phyloP scores from a whole-genome alignment of 2,797 vertebrate species.

The Amblyopsis hoosieri region DNA sequence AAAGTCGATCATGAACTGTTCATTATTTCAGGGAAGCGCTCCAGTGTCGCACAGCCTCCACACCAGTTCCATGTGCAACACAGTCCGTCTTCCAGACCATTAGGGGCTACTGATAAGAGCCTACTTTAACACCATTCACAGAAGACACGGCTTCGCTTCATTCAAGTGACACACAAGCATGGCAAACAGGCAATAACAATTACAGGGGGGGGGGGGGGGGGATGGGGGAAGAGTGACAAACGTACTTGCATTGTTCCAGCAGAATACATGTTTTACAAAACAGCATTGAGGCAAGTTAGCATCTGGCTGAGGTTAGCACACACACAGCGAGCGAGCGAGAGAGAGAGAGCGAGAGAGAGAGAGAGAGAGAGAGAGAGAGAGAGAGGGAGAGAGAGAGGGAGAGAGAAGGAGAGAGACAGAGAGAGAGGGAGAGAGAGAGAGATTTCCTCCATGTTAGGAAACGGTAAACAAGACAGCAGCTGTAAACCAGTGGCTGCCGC shows the following conservation, averaged over 20 bases:
- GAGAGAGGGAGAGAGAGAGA: constrained; percentile 2
- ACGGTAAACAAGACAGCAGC: constrained; percentile 66
- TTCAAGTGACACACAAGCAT: constrained; percentile 49
- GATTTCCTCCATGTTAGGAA: constrained; percentile 56
- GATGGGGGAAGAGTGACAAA: no score
- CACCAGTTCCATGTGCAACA: neutral
- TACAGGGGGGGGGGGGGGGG: no score
- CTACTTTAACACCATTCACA: neutral
- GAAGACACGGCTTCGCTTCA: constrained; percentile 14
- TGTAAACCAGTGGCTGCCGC: no score
- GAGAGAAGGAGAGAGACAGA: neutral
- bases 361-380: constrained; percentile 8
- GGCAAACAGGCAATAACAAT: constrained; percentile 14
- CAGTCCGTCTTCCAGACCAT: neutral
- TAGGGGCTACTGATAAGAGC: neutral
- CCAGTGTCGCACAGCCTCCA: neutral
- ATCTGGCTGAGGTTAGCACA: constrained; percentile 11
- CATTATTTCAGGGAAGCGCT: neutral
- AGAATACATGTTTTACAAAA: constrained; percentile 47
- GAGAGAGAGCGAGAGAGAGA: no score
- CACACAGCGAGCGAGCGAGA: constrained; percentile 4
- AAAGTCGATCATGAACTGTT: neutral
- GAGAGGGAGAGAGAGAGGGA: no score
- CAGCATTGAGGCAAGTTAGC: constrained; percentile 26
- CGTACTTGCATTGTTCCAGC: constrained; percentile 13